Evolutionary conservation across 2,888 invertebrate genomes (phyloP), one percentile per base, ranked within the genome.

Genomic region (Zele albiditarsus): DNA sequence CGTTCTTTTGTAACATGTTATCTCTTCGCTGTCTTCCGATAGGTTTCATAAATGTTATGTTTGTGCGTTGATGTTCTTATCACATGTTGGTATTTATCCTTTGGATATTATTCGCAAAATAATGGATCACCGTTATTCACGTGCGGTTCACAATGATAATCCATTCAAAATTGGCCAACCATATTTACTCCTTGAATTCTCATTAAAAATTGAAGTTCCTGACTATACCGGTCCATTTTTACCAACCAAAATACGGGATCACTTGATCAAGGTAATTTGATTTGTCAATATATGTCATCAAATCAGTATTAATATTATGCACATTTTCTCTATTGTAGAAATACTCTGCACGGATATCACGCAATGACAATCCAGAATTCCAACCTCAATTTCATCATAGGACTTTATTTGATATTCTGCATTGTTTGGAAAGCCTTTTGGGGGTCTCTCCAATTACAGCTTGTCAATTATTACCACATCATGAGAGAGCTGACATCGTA

Each of bases 401-500:
- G 58, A 68, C 65, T 27, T 10, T 66, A 14, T 23, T 31, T 16
- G 77, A 77, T 62, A 31, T 77, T 16, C 8, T 73, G 4, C 38
- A 70, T 57, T 58, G 63, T 46, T 33, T 67, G n/a, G 67, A 70
- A 84, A 53, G 89, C 57, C 82, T 90, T n/a, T 88, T 93, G 53
- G 92, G 91, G 0, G 90, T 91, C 6, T 83, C 89, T 25, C 88
- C 42, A 4, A 31, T 58, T 12, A 31, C 49, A 1, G 87, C 90
- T 5, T 90, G 91, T 75, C 94, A 94, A 85, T 88, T 95, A 77
- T 84, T 96, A 78, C 93, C 95, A 10, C 94, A 95, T 82, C 93
- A 92, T 84, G 90, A 92, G 80, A 91, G 91, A 87, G 91, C 93
- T 84, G 94, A 94, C 88, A 84, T 94, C 33, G 89, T 94, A 23